Evolutionary conservation across 2,888 invertebrate species (phyloP).

Genomic region (Asteroscopus sphinx): DNA sequence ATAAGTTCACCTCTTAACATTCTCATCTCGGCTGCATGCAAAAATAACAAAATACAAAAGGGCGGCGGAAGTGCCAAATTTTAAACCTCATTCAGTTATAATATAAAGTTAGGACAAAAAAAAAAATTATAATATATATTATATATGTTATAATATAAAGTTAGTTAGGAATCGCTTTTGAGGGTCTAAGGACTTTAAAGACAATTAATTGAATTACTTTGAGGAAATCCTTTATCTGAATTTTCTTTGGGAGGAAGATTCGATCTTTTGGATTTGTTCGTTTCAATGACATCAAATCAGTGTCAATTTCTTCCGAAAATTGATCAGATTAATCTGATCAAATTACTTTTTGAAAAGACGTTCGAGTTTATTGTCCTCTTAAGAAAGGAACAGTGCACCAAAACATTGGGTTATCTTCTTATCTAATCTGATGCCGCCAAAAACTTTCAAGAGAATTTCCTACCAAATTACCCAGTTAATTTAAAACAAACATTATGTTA

Average conservation of each 20-base stretch:
- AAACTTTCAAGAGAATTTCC: slow-evolving; percentile 9
- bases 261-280: slow-evolving; percentile 4
- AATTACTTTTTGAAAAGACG: not conserved
- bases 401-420: not conserved
- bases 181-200: slow-evolving; percentile 1
- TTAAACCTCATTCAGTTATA: slow-evolving; percentile 7
- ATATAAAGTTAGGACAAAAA: no score
- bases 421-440: slow-evolving; percentile 1
- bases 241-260: slow-evolving; percentile 1
- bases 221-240: slow-evolving; percentile 10
- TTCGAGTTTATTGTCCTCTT: slow-evolving; percentile 1
- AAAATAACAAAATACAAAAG: no score
- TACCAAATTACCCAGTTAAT: slow-evolving; percentile 9
- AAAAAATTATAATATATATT: no score
- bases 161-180: slow-evolving; percentile 4
- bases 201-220: slow-evolving; percentile 24
- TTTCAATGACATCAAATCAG: slow-evolving; percentile 14
- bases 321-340: not conserved
- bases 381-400: not conserved
- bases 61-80: not conserved
- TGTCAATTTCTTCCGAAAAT: slow-evolving; percentile 8
- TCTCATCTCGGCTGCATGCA: no score
- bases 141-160: no score
- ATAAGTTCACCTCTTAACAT: no score
- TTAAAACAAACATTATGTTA: slow-evolving; percentile 21